These are phyloP conservation scores for Zeus faber DNA, from an alignment of 2,113 vertebrate genomes.

Conservation along the genomic window DNA sequence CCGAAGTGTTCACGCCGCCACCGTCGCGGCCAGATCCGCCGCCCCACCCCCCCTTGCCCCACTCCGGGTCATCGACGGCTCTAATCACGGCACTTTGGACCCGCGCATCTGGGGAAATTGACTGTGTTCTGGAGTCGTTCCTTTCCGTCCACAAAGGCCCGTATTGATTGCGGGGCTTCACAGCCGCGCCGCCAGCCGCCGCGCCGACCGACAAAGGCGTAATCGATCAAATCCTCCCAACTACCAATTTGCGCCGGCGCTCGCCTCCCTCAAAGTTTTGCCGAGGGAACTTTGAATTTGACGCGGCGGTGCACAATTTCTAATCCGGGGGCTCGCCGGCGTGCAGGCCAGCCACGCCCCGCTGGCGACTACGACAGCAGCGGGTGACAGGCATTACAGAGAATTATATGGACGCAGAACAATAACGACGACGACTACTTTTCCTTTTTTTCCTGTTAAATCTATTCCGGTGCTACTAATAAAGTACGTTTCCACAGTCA, in stretches of 20 bases:
- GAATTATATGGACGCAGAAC: too few species aligned
- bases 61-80: slow-evolving; percentile 60
- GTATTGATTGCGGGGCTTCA: slow-evolving; percentile 63
- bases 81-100: slow-evolving; percentile 42
- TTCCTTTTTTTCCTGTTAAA: not conserved
- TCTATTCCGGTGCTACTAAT: not conserved
- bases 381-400: not conserved
- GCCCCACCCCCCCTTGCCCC: slow-evolving; percentile 47
- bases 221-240: slow-evolving; percentile 61
- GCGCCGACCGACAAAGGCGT: slow-evolving; percentile 57
- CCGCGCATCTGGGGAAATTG: slow-evolving; percentile 49
- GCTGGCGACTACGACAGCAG: not conserved
- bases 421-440: not conserved
- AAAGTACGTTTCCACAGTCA: not conserved
- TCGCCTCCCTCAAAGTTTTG: slow-evolving; percentile 39
- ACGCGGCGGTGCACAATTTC: not conserved
- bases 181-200: slow-evolving; percentile 38
- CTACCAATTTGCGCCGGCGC: slow-evolving; percentile 53
- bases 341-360: not conserved
- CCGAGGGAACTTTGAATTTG: slow-evolving; percentile 36
- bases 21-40: slow-evolving; percentile 33
- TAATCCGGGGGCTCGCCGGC: too few species aligned
- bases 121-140: slow-evolving; percentile 57
- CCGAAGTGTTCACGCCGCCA: too few species aligned
- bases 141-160: slow-evolving; percentile 51